These are phyloP conservation scores for Micronisus gabar DNA, from an alignment of 2,113 vertebrate genomes.

Conservation along the genomic window DNA sequence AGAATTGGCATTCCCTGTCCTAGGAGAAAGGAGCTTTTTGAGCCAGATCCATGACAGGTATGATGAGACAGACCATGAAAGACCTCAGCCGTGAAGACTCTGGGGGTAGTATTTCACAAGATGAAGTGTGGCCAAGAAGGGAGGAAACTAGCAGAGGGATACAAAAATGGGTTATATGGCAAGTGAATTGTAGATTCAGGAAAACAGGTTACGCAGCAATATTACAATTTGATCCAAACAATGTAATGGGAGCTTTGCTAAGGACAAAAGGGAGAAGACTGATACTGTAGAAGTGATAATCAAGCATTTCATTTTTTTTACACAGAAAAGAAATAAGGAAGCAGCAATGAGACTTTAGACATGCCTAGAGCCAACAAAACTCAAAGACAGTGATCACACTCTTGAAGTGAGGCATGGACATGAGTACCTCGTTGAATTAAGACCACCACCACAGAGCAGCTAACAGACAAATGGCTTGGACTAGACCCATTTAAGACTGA, in stretches of 20 bases:
- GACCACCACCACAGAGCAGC: background rate
- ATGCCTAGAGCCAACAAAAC: background rate
- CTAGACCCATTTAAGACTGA: background rate
- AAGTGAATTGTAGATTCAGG: background rate
- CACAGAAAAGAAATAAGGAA: background rate
- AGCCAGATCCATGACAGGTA: background rate
- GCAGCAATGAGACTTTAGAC: background rate
- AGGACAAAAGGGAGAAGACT: background rate
- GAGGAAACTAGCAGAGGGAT: background rate
- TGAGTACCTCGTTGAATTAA: background rate
- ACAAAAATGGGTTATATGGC: fast-evolving
- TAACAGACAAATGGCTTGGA: background rate
- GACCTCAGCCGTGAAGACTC: background rate
- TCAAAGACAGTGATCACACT: background rate
- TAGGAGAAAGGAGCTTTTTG: background rate
- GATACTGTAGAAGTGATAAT: background rate
- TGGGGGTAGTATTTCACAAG: background rate
- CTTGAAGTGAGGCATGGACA: background rate
- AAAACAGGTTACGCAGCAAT: background rate
- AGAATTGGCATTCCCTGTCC: background rate
- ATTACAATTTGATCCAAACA: background rate
- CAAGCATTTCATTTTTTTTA: background rate
- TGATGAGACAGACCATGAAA: background rate
- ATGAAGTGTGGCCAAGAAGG: background rate
- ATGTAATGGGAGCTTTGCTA: background rate